Evolutionary conservation across 2,888 invertebrate genomes (phyloP), one percentile per base, ranked within the genome.

Genomic region (Disparrhopalites patrizii): DNA sequence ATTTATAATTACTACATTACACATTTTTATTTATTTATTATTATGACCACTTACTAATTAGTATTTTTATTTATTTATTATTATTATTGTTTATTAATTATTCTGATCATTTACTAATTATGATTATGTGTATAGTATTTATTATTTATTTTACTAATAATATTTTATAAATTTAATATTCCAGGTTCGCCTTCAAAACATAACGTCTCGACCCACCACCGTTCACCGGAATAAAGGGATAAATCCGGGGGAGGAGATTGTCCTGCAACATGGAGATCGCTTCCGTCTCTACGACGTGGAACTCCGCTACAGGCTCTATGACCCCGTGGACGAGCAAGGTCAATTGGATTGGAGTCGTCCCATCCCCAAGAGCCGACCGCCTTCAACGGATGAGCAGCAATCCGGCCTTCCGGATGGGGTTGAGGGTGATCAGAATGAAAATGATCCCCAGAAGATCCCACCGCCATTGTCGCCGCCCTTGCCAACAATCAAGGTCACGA

Each of bases 261-360:
- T 33, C 2, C 50, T 61, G 4, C 20, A 27, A 2, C 60, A 61
- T 23, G 60, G 60, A 18, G 60, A 61, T 23, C 60, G 60, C 30
- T 61, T 61, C 31, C 60, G 60, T 10, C 2, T 50, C 5, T 61
- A 50, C 33, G 60, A 61, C 20, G 33, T 61, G 8, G 60, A 61
- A 23, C 50, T 61, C 13, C 60, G 60, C 7, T 61, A 43, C 27
- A 30, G 60, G 15, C 25, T 30, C n/a, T 61, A 61, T 33, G 60
- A 61, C 43, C 60, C 60, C 20, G 23, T 58, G 8, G 30, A 58
- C 43, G 58, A 58, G 43, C 10, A 58, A 20, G 58, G 58, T 3
- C 23, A 55, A 33, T 18, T 55, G 33, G 55, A 55, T 18, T 61
- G 60, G 60, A 50, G 20, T 3, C 30, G 33, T 1, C 60, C 60